Evolutionary conservation across 2,797 vertebrate species (phyloP).

Genomic region (Dromococcyx pavoninus): DNA sequence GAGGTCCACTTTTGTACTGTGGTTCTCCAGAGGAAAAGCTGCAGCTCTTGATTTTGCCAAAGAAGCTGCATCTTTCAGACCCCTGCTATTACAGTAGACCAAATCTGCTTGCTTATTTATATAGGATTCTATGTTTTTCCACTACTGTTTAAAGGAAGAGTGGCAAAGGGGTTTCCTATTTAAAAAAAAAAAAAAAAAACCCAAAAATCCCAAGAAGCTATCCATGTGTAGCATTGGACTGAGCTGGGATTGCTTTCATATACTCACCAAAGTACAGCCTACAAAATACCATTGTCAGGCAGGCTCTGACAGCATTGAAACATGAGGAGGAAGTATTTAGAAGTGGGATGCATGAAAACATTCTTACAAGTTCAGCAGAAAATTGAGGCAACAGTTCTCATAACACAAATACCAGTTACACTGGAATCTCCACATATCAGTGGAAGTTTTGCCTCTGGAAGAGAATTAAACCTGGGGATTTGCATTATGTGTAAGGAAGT

Average conservation of each 20-base stretch:
- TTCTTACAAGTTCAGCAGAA: background rate
- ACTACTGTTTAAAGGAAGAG: background rate
- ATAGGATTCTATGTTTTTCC: background rate
- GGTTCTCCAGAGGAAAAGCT: background rate
- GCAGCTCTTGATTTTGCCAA: background rate
- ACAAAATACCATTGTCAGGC: background rate
- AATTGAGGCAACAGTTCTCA: background rate
- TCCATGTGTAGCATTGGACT: background rate
- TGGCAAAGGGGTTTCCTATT: background rate
- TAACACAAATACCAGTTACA: background rate
- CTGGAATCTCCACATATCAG: background rate
- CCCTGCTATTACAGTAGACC: background rate
- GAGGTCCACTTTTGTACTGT: background rate
- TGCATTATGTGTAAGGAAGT: background rate
- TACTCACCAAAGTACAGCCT: background rate
- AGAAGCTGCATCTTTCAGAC: background rate
- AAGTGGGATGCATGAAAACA: background rate
- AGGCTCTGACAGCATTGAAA: background rate
- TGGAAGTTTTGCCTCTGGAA: background rate
- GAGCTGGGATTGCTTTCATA: background rate
- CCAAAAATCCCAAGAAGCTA: background rate
- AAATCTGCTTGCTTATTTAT: background rate
- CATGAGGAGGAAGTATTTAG: background rate
- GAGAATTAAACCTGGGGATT: background rate
- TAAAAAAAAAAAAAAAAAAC: no score